Evolutionary conservation across 2,888 invertebrate genomes (phyloP).

Genomic region (Buathra laborator): DNA sequence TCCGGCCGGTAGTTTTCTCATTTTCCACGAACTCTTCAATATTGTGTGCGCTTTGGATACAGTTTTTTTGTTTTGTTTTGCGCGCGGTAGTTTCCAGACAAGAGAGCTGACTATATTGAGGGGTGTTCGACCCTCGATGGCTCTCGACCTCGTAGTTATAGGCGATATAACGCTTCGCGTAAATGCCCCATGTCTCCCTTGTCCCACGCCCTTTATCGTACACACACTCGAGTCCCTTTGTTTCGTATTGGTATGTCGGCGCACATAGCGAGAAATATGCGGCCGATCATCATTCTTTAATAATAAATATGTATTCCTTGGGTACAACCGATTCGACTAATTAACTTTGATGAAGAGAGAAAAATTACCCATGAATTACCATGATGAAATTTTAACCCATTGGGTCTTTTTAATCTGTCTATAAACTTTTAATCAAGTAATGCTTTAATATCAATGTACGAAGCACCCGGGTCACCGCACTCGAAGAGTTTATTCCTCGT

Average conservation of each 20-base stretch:
- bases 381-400: not conserved
- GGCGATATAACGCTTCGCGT: constrained; percentile 48
- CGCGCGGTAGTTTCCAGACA: constrained; percentile 11
- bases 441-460: constrained; percentile 9
- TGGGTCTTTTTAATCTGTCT: not conserved
- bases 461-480: constrained; percentile 43
- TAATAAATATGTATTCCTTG: not conserved
- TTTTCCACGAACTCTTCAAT: constrained; percentile 5
- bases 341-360: not conserved
- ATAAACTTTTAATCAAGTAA: not conserved
- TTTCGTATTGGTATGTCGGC: constrained; percentile 19
- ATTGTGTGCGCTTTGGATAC: constrained; percentile 11
- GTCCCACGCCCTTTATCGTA: constrained; percentile 18
- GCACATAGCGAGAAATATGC: not conserved
- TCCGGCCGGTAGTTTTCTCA: constrained; percentile 18
- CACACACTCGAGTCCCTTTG: constrained; percentile 35
- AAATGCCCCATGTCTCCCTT: constrained; percentile 32
- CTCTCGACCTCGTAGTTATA: constrained; percentile 58
- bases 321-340: not conserved
- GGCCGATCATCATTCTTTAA: not conserved
- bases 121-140: constrained; percentile 60
- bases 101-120: constrained; percentile 35
- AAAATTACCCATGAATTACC: not conserved
- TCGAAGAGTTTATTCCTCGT: constrained; percentile 51
- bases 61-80: constrained; percentile 6